These are phyloP conservation scores for Orussus abietinus DNA, from an alignment of 1,140 invertebrate genomes.

Conservation along the genomic window DNA sequence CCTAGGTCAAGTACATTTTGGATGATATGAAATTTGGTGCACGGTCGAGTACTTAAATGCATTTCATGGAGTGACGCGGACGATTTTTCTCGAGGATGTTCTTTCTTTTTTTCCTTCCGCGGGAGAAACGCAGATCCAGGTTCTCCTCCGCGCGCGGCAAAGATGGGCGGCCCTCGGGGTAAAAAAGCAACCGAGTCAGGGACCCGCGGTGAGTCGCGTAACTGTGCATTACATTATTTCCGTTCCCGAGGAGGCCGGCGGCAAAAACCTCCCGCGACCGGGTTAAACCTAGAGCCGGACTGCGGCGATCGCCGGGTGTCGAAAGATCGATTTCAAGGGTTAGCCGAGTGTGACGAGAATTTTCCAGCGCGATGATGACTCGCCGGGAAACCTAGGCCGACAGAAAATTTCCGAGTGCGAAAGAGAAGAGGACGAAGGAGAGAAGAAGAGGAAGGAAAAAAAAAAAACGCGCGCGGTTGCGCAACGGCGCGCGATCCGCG, in stretches of 20 bases:
- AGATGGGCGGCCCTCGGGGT: too few relatives aligned
- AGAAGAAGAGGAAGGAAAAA: conserved; percentile 3
- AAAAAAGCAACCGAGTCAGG: conserved; percentile 5
- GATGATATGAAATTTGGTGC: too few relatives aligned
- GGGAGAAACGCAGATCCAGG: too few relatives aligned
- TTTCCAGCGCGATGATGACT: conserved; percentile 17
- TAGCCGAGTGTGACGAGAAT: conserved; percentile 27
- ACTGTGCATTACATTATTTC: conserved; percentile 22
- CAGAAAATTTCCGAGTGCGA: neutral
- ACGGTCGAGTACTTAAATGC: too few relatives aligned
- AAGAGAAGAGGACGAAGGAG: neutral
- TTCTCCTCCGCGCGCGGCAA: too few relatives aligned
- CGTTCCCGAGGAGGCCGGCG: conserved; percentile 18
- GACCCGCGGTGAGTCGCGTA: conserved; percentile 17
- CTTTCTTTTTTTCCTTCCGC: too few relatives aligned
- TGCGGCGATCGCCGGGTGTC: conserved; percentile 20
- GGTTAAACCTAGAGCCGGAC: conserved; percentile 20
- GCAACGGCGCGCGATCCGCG: too few relatives aligned
- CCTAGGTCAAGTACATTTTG: too few relatives aligned
- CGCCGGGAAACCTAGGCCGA: conserved; percentile 13
- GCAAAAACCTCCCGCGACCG: conserved; percentile 18
- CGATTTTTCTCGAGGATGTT: too few relatives aligned
- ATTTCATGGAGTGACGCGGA: too few relatives aligned
- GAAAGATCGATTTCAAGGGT: conserved; percentile 29
- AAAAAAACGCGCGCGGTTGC: too few relatives aligned